Percentiles rank a stretch among this genome's conserved stretches.
phyloP scores from a whole-genome alignment of 2,113 vertebrate species.

The Dicaeum eximium region DNA sequence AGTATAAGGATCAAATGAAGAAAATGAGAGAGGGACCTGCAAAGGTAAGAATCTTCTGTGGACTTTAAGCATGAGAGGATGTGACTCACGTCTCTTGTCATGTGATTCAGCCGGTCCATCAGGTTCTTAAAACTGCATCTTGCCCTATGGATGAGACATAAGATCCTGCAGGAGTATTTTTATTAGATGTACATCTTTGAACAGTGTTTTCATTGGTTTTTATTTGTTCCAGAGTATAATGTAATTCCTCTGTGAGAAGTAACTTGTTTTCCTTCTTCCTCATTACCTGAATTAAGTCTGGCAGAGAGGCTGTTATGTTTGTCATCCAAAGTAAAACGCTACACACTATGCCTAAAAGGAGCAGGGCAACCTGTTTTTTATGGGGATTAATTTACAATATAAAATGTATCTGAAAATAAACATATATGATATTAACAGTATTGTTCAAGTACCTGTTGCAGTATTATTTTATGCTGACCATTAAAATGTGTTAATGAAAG shows the following conservation, averaged over 20 bases:
- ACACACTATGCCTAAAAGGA: not conserved
- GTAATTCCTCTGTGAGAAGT: not conserved
- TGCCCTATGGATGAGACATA: not conserved
- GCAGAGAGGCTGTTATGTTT: not conserved
- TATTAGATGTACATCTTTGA: not conserved
- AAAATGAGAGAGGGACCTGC: constrained; percentile 98
- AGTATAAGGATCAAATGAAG: constrained; percentile 99
- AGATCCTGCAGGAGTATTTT: not conserved
- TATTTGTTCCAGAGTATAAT: not conserved
- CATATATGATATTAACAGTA: not conserved
- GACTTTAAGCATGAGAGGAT: not conserved
- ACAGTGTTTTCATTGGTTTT: not conserved
- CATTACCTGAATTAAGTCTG: not conserved
- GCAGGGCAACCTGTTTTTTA: not conserved
- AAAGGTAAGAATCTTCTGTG: constrained; percentile 78
- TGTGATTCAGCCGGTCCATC: not conserved
- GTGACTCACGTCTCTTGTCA: not conserved
- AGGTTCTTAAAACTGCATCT: not conserved
- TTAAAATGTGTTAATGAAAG: not conserved
- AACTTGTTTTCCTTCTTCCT: not conserved
- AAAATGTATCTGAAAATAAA: not conserved
- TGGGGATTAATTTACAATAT: not conserved
- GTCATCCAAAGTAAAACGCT: not conserved
- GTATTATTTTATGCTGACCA: not conserved
- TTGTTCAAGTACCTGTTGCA: not conserved